A percentile compares a stretch with the other conserved stretches of the same genome.
Evolutionary conservation across 1,140 invertebrate species (phyloP).

Genomic region (Ericerus pela): DNA sequence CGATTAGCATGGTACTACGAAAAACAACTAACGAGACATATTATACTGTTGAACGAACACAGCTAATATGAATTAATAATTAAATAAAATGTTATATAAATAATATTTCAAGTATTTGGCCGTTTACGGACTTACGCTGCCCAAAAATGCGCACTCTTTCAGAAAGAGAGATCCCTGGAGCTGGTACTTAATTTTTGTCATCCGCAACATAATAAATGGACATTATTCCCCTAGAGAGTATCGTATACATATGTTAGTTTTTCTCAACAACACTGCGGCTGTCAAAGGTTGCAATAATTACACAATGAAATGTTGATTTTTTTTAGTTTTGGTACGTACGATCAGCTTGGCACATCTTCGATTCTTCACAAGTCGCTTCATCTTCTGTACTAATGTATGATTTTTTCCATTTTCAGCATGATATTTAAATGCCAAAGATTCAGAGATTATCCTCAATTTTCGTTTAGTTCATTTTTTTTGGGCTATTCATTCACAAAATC

Average conservation of each 20-base stretch:
- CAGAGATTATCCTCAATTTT: too few relatives aligned
- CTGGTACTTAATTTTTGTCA: not conserved
- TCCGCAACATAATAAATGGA: constrained; percentile 1
- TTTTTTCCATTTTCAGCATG: too few relatives aligned
- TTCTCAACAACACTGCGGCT: not conserved
- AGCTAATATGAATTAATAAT: too few relatives aligned
- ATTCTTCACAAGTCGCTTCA: too few relatives aligned
- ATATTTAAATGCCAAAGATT: too few relatives aligned
- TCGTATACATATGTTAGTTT: constrained; percentile 1
- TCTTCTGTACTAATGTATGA: too few relatives aligned
- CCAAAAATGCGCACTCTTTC: not conserved
- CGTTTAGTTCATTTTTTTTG: too few relatives aligned
- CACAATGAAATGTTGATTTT: constrained; percentile 3
- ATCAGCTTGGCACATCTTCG: not conserved
- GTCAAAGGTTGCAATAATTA: not conserved
- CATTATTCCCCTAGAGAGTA: constrained; percentile 2
- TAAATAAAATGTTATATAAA: too few relatives aligned
- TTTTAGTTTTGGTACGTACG: constrained; percentile 3
- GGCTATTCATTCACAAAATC: too few relatives aligned
- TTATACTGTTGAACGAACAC: too few relatives aligned
- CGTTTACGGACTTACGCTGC: constrained; percentile 1
- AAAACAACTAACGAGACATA: too few relatives aligned
- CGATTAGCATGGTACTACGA: too few relatives aligned
- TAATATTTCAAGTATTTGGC: not conserved
- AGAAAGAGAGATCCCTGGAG: not conserved